A percentile compares a stretch with the other conserved stretches of the same genome.
Conservation (phyloP, 2,797 vertebrate species). For the Hafferia zeledoni region DNA sequence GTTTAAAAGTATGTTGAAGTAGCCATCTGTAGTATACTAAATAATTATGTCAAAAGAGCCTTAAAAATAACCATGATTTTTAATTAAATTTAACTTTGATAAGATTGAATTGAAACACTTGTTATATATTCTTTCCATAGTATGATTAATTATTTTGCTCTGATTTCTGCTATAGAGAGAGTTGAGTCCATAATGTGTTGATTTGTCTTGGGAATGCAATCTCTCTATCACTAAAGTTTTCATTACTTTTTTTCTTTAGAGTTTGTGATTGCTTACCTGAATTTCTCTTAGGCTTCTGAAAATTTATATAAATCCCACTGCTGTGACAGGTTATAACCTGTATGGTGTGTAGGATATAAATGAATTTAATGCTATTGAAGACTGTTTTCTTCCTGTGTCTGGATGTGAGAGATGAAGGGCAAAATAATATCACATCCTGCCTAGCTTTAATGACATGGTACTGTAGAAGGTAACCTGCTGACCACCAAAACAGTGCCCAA, state of each 20-base stretch:
- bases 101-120: slow-evolving; percentile 52
- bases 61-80: slow-evolving; percentile 71
- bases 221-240: background rate
- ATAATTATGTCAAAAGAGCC: slow-evolving; percentile 56
- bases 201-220: slow-evolving; percentile 37
- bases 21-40: slow-evolving; percentile 53
- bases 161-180: slow-evolving; percentile 35
- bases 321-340: slow-evolving; percentile 23
- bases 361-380: slow-evolving; percentile 1
- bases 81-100: slow-evolving; percentile 70
- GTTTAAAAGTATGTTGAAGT: slow-evolving; percentile 68
- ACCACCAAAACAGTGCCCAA: background rate
- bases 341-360: background rate
- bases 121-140: slow-evolving; percentile 35
- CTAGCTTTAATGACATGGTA: background rate
- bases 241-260: background rate
- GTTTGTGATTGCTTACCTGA: background rate
- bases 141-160: slow-evolving; percentile 24
- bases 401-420: background rate
- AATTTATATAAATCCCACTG: slow-evolving; percentile 24
- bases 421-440: background rate
- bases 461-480: background rate
- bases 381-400: background rate
- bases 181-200: background rate
- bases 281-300: slow-evolving; percentile 1